Evolutionary conservation across 2,797 vertebrate genomes (phyloP), one percentile per base, ranked within the genome.

Genomic region (Etheostoma nigrum): DNA sequence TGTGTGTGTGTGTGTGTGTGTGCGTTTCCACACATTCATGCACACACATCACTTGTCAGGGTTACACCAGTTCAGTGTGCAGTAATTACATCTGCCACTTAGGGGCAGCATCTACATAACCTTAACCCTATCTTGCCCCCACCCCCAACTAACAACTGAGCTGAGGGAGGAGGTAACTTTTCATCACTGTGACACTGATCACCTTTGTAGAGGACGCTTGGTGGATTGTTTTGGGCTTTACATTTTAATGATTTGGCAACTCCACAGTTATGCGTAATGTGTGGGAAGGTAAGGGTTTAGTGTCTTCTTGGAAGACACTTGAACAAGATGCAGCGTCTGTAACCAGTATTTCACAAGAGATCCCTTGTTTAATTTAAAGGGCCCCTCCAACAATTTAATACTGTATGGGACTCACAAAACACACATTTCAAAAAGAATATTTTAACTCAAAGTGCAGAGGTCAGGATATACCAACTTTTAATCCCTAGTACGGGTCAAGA

Each of bases 51-150:
- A 70, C 15, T 42, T 10, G 23, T 58, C 47, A 80, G 63, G 90
- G 91, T 91, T 91, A 91, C 30, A 19, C 68, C 67, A 76, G 90
- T 89, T 90, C 84, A 91, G 62, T 89, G 85, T 96, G 96, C 92
- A 96, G 95, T 96, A 95, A 95, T 95, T 95, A 93, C 86, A 91
- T 84, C 90, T 94, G 93, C 95, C 94, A 94, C 95, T 96, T 95
- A 95, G 95, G 95, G 95, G 95, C 95, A 95, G 94, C 91, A 93
- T 95, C 94, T 95, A 94, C 94, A 86, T 93, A 92, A 92, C 92
- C 91, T 92, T 90, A 82, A 89, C 90, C 89, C 82, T 81, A 82
- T 81, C 79, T 78, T 88, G 81, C 68, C 81, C 87, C 81, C 59
- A 36, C 49, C 9, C 40, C 7, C 16, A 7, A 5, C 19, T 53